phyloP scores from a whole-genome alignment of 2,888 invertebrate genomes.

The Phortica okadai region DNA sequence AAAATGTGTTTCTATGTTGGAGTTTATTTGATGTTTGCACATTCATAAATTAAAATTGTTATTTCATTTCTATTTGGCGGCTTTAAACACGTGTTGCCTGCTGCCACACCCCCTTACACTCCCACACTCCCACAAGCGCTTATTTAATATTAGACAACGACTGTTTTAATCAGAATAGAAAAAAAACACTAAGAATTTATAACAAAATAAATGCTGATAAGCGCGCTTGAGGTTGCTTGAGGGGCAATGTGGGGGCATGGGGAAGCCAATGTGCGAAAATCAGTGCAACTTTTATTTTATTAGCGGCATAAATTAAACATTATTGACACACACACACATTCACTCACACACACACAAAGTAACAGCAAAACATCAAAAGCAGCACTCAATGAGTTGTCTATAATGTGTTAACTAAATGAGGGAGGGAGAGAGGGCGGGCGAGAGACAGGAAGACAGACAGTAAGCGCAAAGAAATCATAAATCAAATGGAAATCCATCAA shows the following conservation, averaged over 20 bases:
- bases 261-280: background rate
- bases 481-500: constrained; percentile 70
- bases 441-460: constrained; percentile 5
- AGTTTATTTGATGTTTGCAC: constrained; percentile 18
- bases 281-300: background rate
- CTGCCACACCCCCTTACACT: background rate
- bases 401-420: background rate
- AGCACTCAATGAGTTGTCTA: background rate
- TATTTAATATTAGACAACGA: too few species aligned
- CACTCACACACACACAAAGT: too few species aligned
- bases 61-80: background rate
- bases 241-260: too few species aligned
- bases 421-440: background rate
- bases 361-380: background rate
- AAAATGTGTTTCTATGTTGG: background rate
- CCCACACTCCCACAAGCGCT: constrained; percentile 6
- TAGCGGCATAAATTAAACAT: background rate
- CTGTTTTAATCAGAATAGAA: too few species aligned
- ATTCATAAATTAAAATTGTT: constrained; percentile 23
- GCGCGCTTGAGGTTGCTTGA: too few species aligned
- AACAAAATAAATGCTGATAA: too few species aligned
- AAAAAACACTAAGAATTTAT: too few species aligned
- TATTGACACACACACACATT: background rate
- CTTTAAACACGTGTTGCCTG: background rate
- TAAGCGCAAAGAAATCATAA: constrained; percentile 56